These are phyloP conservation scores for Litoditis marina DNA, from an alignment of 2,888 invertebrate species.

Conservation along the genomic window DNA sequence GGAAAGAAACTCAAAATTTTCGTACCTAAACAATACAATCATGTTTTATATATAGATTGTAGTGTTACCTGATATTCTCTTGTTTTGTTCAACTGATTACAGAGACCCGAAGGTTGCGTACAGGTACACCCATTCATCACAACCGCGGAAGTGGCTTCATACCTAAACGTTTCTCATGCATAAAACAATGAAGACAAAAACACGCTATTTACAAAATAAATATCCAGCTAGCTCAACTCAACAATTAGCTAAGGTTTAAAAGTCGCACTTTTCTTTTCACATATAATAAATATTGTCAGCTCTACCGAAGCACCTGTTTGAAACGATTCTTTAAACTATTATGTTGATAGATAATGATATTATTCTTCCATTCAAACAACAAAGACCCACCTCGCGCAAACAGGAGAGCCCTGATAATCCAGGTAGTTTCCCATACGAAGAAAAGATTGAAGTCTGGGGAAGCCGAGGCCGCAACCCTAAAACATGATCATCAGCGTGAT, in stretches of 20 bases:
- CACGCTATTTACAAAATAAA: too few relatives aligned
- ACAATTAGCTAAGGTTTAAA: too few relatives aligned
- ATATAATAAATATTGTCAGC: too few relatives aligned
- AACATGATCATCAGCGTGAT: slow-evolving; percentile 1
- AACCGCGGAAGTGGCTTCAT: slow-evolving; percentile 51
- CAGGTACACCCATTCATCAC: slow-evolving; percentile 60
- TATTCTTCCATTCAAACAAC: too few relatives aligned
- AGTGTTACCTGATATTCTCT: slow-evolving; percentile 43
- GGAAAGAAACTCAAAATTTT: not conserved
- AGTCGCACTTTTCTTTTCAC: too few relatives aligned
- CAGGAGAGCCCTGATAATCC: slow-evolving; percentile 48
- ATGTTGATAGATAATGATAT: too few relatives aligned
- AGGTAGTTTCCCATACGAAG: slow-evolving; percentile 53
- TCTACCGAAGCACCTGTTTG: too few relatives aligned
- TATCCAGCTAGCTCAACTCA: too few relatives aligned
- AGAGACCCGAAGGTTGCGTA: slow-evolving; percentile 54
- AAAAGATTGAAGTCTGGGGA: slow-evolving; percentile 56
- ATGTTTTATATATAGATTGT: too few relatives aligned
- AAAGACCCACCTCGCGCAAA: slow-evolving; percentile 46
- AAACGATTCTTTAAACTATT: too few relatives aligned
- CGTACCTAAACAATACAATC: too few relatives aligned
- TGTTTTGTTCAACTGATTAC: slow-evolving; percentile 54
- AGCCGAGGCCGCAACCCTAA: slow-evolving; percentile 57
- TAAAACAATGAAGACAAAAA: too few relatives aligned
- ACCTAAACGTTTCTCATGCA: slow-evolving; percentile 40